Evolutionary conservation across 2,113 vertebrate genomes (phyloP), one percentile per base, ranked within the genome.

Genomic region (Neomonachus schauinslandi): DNA sequence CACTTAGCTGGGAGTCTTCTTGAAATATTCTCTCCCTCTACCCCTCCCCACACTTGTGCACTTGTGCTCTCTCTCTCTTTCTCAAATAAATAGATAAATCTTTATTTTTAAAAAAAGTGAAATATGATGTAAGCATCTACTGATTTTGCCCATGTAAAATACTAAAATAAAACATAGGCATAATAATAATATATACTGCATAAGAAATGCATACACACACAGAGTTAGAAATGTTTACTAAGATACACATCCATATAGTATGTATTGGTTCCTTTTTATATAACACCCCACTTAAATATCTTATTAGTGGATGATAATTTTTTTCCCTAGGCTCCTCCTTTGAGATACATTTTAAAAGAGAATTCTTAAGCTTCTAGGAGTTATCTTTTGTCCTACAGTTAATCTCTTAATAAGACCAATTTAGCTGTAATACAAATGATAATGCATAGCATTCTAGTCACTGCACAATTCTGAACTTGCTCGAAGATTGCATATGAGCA

Each of bases 331-430:
- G 4, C n/a, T 97, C 82, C 94, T 97, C 65, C 77, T 91, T 83
- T 88, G 59, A 55, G 49, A 96, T 94, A 94, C 14, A 95, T 87
- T 92, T 98, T 91, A 36, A 94, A 96, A 95, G 69, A 94, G 19
- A 91, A 72, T 94, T 85, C 94, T 95, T 97, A 97, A 95, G 94
- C 97, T 82, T 97, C 80, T 69, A 86, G 71, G 91, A 98, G 59
- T 81, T 94, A 89, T 96, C 61, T 84, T 97, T 97, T 97, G 96
- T 96, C 71, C 97, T 93, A 53, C 1, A 97, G 71, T 96, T 97
- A 98, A 98, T 98, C 98, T 97, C 95, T 98, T 98, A 97, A 98
- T 98, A 97, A 98, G 94, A 85, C 81, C 93, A 97, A 97, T 95
- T 98, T 97, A 82, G 84, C 59, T 97, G 81, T 93, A 93, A 89